Evolutionary conservation across 2,797 vertebrate species (phyloP).

Genomic region (Poeciliopsis presidionis): DNA sequence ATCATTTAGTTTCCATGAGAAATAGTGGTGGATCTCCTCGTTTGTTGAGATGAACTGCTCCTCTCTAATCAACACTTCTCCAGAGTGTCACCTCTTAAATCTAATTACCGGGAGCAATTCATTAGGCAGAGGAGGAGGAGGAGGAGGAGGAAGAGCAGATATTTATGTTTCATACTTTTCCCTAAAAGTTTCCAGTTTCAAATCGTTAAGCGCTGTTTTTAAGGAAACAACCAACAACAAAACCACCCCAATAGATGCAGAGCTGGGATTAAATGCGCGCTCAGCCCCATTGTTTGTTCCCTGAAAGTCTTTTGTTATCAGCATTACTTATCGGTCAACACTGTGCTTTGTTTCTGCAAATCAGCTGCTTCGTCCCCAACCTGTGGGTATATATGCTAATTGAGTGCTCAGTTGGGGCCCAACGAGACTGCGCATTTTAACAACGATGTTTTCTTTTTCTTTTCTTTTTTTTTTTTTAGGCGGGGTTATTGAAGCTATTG

Average conservation of each 20-base stretch:
- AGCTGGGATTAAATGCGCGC: constrained; percentile 80
- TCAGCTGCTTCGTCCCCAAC: constrained; percentile 87
- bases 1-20: background rate
- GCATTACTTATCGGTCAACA: constrained; percentile 93
- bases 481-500: constrained; percentile 59
- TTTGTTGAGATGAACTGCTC: constrained; percentile 82
- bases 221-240: constrained; percentile 74
- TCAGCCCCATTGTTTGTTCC: constrained; percentile 89
- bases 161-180: constrained; percentile 55
- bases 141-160: constrained; percentile 56
- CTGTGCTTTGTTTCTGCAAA: constrained; percentile 95
- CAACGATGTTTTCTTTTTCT: constrained; percentile 87
- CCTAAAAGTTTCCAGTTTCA: constrained; percentile 52
- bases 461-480: constrained; percentile 42
- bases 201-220: background rate
- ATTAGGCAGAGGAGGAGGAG: constrained; percentile 83
- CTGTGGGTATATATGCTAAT: constrained; percentile 93
- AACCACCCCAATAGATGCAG: constrained; percentile 72
- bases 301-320: constrained; percentile 89
- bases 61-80: constrained; percentile 84
- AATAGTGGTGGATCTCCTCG: constrained; percentile 66
- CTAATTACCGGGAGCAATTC: constrained; percentile 91
- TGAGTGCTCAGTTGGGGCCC: constrained; percentile 79
- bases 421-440: constrained; percentile 85
- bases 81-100: constrained; percentile 88